Percentiles rank a stretch among this genome's conserved stretches.
Conservation (phyloP, 2,113 vertebrate species). For the Menura novaehollandiae region DNA sequence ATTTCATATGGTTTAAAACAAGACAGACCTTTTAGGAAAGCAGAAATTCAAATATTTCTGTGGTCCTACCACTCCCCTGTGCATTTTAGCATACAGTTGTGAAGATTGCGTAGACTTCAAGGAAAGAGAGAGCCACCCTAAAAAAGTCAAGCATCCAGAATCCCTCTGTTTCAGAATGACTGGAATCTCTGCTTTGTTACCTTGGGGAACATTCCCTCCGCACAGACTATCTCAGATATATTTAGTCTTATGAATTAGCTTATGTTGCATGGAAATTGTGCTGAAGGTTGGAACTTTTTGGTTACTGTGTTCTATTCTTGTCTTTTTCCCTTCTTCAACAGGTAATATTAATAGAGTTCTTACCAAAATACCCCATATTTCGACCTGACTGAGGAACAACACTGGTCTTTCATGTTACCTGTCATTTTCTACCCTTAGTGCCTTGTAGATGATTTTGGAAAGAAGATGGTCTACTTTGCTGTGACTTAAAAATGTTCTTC, state of each 20-base stretch:
- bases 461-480: conserved; percentile 84
- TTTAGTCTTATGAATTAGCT: neutral
- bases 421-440: conserved; percentile 95
- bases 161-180: neutral
- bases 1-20: neutral
- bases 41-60: neutral
- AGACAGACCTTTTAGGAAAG: neutral
- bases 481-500: conserved; percentile 73
- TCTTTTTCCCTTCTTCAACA: conserved; percentile 71
- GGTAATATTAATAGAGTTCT: conserved; percentile 99
- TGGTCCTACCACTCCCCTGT: neutral
- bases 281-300: conserved; percentile 17
- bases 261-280: neutral
- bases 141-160: neutral
- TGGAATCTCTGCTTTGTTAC: neutral
- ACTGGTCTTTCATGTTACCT: conserved; percentile 76
- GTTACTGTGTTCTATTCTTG: conserved; percentile 59
- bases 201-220: neutral
- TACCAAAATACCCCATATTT: conserved; percentile 99
- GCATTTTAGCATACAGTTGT: neutral
- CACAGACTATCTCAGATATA: neutral
- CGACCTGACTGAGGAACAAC: conserved; percentile 91
- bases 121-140: neutral
- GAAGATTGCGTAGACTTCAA: neutral
- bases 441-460: conserved; percentile 95